These are phyloP conservation scores for Gymnocheta viridis DNA, from an alignment of 2,888 invertebrate genomes.

Conservation along the genomic window DNA sequence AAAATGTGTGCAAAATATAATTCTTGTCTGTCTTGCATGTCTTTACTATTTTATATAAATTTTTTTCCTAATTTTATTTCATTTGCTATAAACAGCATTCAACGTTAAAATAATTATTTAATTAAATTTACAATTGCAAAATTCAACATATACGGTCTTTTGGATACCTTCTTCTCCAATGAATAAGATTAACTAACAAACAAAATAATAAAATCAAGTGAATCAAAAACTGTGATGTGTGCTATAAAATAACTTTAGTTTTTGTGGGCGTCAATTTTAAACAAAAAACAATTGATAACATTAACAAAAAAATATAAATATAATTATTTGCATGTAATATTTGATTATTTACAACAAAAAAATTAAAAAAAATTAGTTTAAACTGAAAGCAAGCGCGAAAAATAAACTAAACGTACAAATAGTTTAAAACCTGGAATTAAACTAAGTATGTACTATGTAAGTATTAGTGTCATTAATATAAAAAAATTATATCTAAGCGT, in stretches of 20 bases:
- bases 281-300: slow-evolving; percentile 37
- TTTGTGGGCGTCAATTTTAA: slow-evolving; percentile 58
- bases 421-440: slow-evolving; percentile 8
- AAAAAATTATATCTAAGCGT: slow-evolving; percentile 31
- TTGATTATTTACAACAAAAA: slow-evolving; percentile 40
- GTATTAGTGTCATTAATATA: slow-evolving; percentile 30
- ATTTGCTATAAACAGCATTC: slow-evolving; percentile 1
- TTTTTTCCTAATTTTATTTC: slow-evolving; percentile 1
- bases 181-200: slow-evolving; percentile 42
- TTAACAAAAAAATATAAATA: slow-evolving; percentile 15
- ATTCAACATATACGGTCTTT: slow-evolving; percentile 8
- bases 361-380: too few relatives aligned
- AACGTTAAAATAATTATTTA: slow-evolving; percentile 15
- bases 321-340: slow-evolving; percentile 32
- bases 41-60: neutral
- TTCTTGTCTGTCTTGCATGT: too few relatives aligned
- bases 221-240: slow-evolving; percentile 40
- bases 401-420: slow-evolving; percentile 13
- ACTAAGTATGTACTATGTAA: neutral
- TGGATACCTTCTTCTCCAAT: slow-evolving; percentile 60
- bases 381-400: neutral
- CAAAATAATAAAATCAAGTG: slow-evolving; percentile 42
- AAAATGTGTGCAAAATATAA: slow-evolving; percentile 5
- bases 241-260: slow-evolving; percentile 30
- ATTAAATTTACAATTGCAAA: neutral